Evolutionary conservation across 2,113 vertebrate species (phyloP), one percentile per base, ranked within the genome.

Genomic region (Diadophis punctatus): DNA sequence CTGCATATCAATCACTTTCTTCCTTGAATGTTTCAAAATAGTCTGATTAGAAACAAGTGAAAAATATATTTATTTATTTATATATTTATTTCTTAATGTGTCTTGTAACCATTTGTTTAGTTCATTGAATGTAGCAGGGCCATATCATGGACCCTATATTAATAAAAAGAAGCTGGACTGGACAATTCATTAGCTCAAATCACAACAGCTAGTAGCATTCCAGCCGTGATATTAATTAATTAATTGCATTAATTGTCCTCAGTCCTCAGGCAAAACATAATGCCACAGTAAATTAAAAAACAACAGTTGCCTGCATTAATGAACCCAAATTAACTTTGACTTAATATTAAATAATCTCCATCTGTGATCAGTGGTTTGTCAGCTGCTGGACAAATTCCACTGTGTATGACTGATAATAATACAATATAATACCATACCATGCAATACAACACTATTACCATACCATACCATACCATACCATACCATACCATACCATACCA

Each of bases 21-120:
- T 12, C n/a, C 48, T 30, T 63, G 46, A 51, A 63, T 87, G 46
- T n/a, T 63, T 87, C 48, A 63, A 16, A 87, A 34, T 86, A 12
- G 48, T 87, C 20, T 92, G 43, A 80, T 43, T n/a, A 63, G 92
- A 90, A 88, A 8, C 9, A 39, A 96, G 55, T 1, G 87, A 94
- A 86, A 91, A 84, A 2, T 18, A 46, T 46, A 46, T 46, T 46
- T 46, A 12, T 92, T 84, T 93, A n/a, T n/a, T n/a, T n/a, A 2
- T 18, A 46, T 46, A 46, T 46, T 46, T 46, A 12, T 92, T 84
- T 93, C 18, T 16, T 39, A 43, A 80, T 9, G 74, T 80, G 74
- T 80, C 49, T 14, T 93, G 51, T 91, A 16, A 27, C 89, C 87
- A 90, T 92, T 86, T 93, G 20, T 25, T 51, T 46, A 48, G 25